Conservation (phyloP, 2,113 vertebrate species). For the Pardalotus punctatus region DNA sequence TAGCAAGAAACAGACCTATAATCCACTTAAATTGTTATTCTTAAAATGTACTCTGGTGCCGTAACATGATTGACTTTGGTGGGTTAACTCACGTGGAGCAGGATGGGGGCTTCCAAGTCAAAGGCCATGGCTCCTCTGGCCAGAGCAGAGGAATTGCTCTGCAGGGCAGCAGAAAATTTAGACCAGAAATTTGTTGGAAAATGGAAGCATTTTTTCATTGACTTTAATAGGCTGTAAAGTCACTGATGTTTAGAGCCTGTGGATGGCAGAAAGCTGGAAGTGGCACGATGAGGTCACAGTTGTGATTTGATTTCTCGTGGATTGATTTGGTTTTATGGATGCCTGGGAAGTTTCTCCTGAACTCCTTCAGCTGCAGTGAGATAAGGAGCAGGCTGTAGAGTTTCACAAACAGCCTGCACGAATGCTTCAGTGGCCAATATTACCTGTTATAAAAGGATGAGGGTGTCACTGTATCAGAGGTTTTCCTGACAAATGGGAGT, state of each 20-base stretch:
- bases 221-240: background rate
- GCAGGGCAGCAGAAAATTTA: background rate
- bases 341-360: background rate
- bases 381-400: background rate
- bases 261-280: background rate
- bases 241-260: background rate
- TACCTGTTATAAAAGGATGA: background rate
- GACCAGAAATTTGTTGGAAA: background rate
- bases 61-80: background rate
- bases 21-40: background rate
- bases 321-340: background rate
- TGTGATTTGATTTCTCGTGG: background rate
- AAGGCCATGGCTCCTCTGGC: background rate
- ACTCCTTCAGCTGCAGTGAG: background rate
- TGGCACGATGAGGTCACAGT: background rate
- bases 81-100: fast-evolving
- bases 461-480: background rate
- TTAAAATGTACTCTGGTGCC: background rate
- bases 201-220: background rate
- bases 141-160: background rate
- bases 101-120: background rate
- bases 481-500: background rate
- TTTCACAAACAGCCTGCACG: background rate
- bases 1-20: background rate
- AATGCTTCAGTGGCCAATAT: background rate